These are phyloP conservation scores for Clamator glandarius DNA, from an alignment of 2,797 vertebrate species.

Conservation along the genomic window DNA sequence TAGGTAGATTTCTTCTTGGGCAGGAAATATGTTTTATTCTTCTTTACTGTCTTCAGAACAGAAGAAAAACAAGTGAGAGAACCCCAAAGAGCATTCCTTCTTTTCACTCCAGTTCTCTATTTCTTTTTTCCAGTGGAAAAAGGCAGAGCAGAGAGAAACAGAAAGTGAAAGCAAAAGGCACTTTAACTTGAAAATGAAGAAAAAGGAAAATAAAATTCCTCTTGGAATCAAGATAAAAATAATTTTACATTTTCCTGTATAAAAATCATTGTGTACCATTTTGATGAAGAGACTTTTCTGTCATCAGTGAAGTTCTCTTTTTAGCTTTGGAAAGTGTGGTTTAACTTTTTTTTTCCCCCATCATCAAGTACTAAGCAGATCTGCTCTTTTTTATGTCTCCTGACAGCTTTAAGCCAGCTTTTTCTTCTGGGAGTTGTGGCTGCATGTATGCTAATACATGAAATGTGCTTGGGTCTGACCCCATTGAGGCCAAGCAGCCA, in stretches of 20 bases:
- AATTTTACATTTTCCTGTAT: background rate
- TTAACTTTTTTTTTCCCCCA: background rate
- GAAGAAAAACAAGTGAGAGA: background rate
- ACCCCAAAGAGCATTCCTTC: background rate
- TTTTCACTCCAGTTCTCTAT: background rate
- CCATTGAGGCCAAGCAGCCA: rapidly evolving
- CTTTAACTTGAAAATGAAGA: background rate
- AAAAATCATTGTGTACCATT: background rate
- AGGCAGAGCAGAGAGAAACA: background rate
- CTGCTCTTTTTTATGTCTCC: background rate
- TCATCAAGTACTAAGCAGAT: background rate
- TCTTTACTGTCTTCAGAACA: background rate
- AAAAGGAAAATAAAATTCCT: background rate
- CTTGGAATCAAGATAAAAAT: background rate
- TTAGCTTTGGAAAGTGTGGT: background rate
- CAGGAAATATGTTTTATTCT: background rate
- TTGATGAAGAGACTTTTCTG: background rate
- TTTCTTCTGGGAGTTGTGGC: background rate
- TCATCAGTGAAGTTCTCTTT: background rate
- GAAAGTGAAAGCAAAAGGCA: background rate
- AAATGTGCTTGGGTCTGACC: background rate
- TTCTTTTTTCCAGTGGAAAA: background rate
- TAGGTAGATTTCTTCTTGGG: background rate
- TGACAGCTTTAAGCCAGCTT: background rate
- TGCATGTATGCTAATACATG: background rate